phyloP scores from a whole-genome alignment of 2,888 invertebrate genomes.

The Cheilosia variabilis region DNA sequence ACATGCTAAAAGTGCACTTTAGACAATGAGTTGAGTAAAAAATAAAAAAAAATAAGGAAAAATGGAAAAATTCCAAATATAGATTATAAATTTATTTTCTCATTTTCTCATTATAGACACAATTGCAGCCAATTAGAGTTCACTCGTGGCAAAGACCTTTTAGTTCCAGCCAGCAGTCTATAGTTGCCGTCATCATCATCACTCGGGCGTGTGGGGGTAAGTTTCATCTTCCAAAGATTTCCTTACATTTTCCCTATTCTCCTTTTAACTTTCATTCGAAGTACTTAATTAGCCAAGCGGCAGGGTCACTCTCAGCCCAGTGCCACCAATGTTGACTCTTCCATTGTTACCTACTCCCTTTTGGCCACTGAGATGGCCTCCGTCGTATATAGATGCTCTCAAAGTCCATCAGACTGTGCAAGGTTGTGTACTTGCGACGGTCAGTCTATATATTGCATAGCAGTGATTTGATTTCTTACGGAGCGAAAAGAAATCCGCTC shows the following conservation, averaged over 20 bases:
- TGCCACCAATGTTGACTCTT: conserved; percentile 23
- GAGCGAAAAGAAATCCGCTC: conserved; percentile 27
- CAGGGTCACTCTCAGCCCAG: conserved; percentile 35
- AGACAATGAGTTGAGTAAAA: conserved; percentile 27
- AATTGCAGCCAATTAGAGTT: conserved; percentile 70
- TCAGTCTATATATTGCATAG: conserved; percentile 5
- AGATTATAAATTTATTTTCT: conserved; percentile 61
- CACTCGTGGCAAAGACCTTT: conserved; percentile 58
- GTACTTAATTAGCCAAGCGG: conserved; percentile 63
- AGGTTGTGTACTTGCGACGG: conserved; percentile 23
- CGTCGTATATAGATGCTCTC: background rate
- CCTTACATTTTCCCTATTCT: conserved; percentile 10
- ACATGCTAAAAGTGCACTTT: conserved; percentile 35
- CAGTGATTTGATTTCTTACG: conserved; percentile 37
- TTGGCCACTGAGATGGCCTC: background rate
- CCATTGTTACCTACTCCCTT: conserved; percentile 27
- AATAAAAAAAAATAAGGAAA: conserved; percentile 19
- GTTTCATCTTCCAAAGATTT: conserved; percentile 16
- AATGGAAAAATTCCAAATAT: conserved; percentile 28
- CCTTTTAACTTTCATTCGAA: conserved; percentile 42
- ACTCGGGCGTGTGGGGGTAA: conserved; percentile 53
- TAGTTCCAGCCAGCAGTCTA: conserved; percentile 45
- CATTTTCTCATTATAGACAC: conserved; percentile 71
- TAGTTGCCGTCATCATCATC: conserved; percentile 28
- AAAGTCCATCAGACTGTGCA: conserved; percentile 31